phyloP scores from a whole-genome alignment of 2,888 invertebrate species.

The Ptychoptera albimana region DNA sequence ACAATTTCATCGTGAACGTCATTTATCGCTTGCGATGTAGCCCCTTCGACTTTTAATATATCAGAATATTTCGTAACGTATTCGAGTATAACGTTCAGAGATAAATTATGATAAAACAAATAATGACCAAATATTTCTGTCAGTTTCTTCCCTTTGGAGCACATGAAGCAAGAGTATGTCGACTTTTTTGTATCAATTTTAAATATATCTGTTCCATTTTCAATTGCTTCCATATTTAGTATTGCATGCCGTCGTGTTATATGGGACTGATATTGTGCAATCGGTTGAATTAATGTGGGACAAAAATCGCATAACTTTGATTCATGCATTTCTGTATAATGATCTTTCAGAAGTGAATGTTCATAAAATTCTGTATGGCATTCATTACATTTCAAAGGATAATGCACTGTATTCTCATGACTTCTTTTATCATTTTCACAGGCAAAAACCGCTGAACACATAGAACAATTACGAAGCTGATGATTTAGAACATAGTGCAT shows the following conservation, averaged over 20 bases:
- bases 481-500: slow-evolving; percentile 36
- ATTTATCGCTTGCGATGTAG: background rate
- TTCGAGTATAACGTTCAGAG: slow-evolving; percentile 1
- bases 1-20: background rate
- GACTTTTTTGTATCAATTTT: background rate
- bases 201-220: background rate
- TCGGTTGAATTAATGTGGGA: slow-evolving; percentile 1
- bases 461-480: background rate
- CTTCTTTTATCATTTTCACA: background rate
- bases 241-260: background rate
- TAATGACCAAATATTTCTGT: slow-evolving; percentile 5
- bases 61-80: background rate
- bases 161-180: slow-evolving; percentile 3
- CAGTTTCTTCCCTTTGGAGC: slow-evolving; percentile 2
- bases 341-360: background rate
- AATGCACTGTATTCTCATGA: background rate
- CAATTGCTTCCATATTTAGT: background rate
- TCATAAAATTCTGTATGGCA: background rate
- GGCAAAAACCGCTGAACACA: background rate
- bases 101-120: slow-evolving; percentile 4
- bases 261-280: slow-evolving; percentile 1
- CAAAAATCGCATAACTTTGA: slow-evolving; percentile 3
- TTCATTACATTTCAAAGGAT: background rate
- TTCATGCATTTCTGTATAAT: slow-evolving; percentile 1
- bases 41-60: background rate